These are phyloP conservation scores for Pipra filicauda DNA, from an alignment of 2,113 vertebrate species.

Conservation along the genomic window DNA sequence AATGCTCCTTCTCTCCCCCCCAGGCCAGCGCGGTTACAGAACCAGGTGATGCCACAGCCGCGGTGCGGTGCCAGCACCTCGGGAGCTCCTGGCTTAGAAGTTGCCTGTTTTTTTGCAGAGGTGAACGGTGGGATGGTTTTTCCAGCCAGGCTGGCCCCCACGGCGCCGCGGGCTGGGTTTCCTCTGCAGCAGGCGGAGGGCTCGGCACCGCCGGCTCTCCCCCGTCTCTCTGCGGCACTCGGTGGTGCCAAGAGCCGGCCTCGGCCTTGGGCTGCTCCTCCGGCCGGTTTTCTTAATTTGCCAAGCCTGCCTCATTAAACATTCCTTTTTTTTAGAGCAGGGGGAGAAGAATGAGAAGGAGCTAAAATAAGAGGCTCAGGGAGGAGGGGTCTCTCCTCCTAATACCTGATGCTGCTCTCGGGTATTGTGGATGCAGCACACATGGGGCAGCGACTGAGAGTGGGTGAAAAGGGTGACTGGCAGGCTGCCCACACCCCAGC, in stretches of 20 bases:
- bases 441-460: fast-evolving
- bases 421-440: fast-evolving
- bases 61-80: not conserved
- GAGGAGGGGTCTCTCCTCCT: not conserved
- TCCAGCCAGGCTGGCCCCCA: not conserved
- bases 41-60: not conserved
- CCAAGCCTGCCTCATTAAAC: constrained; percentile 20
- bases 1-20: not conserved
- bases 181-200: not conserved
- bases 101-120: not conserved
- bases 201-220: fast-evolving
- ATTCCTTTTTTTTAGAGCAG: not conserved
- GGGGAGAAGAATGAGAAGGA: not conserved
- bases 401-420: not conserved
- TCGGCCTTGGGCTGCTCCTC: not conserved
- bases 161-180: not conserved
- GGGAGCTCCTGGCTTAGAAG: not conserved
- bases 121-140: not conserved
- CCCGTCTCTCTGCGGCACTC: fast-evolving
- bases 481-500: not conserved
- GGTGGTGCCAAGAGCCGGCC: fast-evolving
- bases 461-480: not conserved
- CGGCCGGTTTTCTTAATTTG: not conserved
- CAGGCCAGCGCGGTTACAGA: fast-evolving
- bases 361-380: not conserved